Conservation (phyloP, 1,140 invertebrate genomes). For the Cherax quadricarinatus region DNA sequence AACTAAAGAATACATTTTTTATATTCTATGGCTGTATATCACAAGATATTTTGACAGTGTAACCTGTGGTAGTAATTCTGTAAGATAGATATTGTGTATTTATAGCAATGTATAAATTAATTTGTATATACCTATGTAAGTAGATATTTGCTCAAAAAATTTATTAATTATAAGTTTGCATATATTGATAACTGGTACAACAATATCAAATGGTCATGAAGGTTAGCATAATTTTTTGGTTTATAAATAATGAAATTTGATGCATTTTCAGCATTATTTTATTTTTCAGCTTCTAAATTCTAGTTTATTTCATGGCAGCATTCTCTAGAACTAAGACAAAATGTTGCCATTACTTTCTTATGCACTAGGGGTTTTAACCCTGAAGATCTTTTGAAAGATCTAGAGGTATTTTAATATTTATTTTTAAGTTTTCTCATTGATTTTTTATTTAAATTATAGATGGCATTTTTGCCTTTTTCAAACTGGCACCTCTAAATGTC, state of each 20-base stretch:
- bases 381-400: background rate
- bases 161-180: background rate
- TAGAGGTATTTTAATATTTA: background rate
- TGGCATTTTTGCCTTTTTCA: background rate
- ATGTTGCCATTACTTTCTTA: background rate
- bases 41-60: background rate
- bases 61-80: background rate
- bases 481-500: background rate
- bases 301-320: background rate
- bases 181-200: background rate
- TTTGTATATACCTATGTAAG: constrained; percentile 14
- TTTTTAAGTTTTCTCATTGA: background rate
- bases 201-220: background rate
- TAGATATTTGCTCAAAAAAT: constrained; percentile 1
- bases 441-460: background rate
- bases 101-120: constrained; percentile 4
- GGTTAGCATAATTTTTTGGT: background rate
- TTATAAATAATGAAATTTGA: background rate
- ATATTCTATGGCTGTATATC: background rate
- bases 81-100: background rate
- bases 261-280: background rate
- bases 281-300: background rate
- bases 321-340: background rate
- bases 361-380: background rate
- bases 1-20: background rate